phyloP scores from a whole-genome alignment of 2,888 invertebrate species.

The Agrotis clavis region DNA sequence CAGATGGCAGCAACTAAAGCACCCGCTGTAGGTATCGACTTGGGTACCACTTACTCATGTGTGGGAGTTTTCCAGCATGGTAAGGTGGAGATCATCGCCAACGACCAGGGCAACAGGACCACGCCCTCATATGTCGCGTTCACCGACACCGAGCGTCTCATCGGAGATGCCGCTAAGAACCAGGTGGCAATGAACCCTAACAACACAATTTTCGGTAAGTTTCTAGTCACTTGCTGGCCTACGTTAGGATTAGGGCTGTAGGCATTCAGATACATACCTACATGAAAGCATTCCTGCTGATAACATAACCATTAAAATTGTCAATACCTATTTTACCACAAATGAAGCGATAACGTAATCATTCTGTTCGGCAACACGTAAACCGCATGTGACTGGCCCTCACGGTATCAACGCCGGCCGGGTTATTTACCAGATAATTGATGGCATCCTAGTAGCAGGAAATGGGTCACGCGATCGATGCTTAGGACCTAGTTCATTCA shows the following conservation, averaged over 20 bases:
- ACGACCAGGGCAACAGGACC: conserved; percentile 97
- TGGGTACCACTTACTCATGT: conserved; percentile 98
- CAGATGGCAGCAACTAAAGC: conserved; percentile 92
- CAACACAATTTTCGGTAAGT: conserved; percentile 96
- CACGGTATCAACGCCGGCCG: background rate
- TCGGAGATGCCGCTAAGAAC: conserved; percentile 96
- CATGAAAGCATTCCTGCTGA: conserved; percentile 1
- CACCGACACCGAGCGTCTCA: conserved; percentile 95
- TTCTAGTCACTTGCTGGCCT: conserved; percentile 3
- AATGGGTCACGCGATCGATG: conserved; percentile 51
- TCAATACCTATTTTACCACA: conserved; percentile 2
- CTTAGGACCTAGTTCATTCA: conserved; percentile 43
- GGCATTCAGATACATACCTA: background rate
- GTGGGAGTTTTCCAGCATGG: conserved; percentile 98
- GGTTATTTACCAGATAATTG: conserved; percentile 15
- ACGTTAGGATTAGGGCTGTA: background rate
- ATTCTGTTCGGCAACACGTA: conserved; percentile 14
- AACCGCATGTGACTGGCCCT: conserved; percentile 11
- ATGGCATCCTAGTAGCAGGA: conserved; percentile 35
- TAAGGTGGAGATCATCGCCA: conserved; percentile 97
- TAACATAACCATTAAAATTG: background rate
- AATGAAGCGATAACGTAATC: conserved; percentile 36
- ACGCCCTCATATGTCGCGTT: conserved; percentile 96
- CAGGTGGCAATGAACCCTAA: conserved; percentile 97
- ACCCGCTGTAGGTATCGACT: conserved; percentile 98